Evolutionary conservation across 2,888 invertebrate species (phyloP), one percentile per base, ranked within the genome.

Genomic region (Luperina nickerlii): DNA sequence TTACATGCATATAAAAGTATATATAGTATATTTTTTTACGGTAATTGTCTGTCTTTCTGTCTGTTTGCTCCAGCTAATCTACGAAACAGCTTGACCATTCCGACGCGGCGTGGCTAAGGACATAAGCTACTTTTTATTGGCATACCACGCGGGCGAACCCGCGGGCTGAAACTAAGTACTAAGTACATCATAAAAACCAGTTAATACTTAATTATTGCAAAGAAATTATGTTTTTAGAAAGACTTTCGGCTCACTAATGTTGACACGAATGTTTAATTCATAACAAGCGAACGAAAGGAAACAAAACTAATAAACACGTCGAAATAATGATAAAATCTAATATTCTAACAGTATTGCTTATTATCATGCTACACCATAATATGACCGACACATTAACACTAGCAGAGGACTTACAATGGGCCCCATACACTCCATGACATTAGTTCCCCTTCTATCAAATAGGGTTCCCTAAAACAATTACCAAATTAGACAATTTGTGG

Each of bases 391-490:
- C 89, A 89, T 89, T 89, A 89, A 76, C 88, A 81, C 84, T 76
- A 84, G 57, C 62, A 45, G 32, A 80, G 66, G 32, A 60, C 70
- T 62, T 11, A 81, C 86, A 83, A 86, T 81, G 68, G 72, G 65
- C 48, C 74, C 83, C 81, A 79, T 76, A 76, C 65, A 77, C 65
- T 74, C 74, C 74, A 83, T 79, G 66, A 48, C 72, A 71, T 78
- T 82, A 78, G 74, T 60, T 83, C 85, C 83, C 84, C 79, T 74
- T 24, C 73, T 65, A 73, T 80, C 71, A 87, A 90, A 90, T 88
- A 90, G 81, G 80, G 86, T 81, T 86, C 90, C 90, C 88, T 88
- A 87, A 89, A 91, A 89, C 90, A 85, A 86, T 88, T 90, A 88
- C 85, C 84, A 84, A 92, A 90, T 91, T 90, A 89, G 80, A 88